phyloP scores from a whole-genome alignment of 2,797 vertebrate species.

The Epinephelus awoara region DNA sequence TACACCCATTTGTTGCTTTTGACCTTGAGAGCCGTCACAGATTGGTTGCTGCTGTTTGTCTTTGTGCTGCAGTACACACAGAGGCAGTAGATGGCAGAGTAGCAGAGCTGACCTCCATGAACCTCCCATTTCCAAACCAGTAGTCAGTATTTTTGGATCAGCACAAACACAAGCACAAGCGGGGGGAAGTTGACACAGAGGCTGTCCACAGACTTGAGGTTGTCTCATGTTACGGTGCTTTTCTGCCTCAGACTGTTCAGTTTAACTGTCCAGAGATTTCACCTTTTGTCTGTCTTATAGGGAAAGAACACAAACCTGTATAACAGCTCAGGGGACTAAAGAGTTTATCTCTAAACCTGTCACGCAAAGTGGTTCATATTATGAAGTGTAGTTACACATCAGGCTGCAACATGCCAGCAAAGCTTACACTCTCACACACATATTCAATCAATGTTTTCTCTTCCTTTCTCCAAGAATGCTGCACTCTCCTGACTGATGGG shows the following conservation, averaged over 20 bases:
- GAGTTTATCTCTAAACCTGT: background rate
- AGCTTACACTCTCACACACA: background rate
- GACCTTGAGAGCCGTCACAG: constrained; percentile 30
- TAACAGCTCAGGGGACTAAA: no score
- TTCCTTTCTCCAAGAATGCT: constrained; percentile 45
- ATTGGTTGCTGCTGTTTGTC: constrained; percentile 12
- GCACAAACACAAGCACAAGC: background rate
- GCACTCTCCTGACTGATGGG: constrained; percentile 59
- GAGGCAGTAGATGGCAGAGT: constrained; percentile 17
- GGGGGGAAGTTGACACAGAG: constrained; percentile 49
- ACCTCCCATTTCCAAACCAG: constrained; percentile 15
- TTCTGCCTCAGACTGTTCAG: constrained; percentile 5
- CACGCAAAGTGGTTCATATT: background rate
- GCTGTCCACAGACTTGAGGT: background rate
- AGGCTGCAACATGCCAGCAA: background rate
- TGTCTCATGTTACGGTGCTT: background rate
- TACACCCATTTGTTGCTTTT: background rate
- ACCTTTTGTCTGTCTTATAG: background rate
- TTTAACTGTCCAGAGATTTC: background rate
- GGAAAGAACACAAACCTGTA: background rate
- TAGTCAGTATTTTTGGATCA: constrained; percentile 58
- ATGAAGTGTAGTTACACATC: background rate
- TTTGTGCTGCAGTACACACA: background rate
- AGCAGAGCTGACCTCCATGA: background rate
- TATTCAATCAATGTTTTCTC: constrained; percentile 28